Base-by-base conservation (phyloP, 2,113 vertebrate species). In the Todiramphus chloris region DNA sequence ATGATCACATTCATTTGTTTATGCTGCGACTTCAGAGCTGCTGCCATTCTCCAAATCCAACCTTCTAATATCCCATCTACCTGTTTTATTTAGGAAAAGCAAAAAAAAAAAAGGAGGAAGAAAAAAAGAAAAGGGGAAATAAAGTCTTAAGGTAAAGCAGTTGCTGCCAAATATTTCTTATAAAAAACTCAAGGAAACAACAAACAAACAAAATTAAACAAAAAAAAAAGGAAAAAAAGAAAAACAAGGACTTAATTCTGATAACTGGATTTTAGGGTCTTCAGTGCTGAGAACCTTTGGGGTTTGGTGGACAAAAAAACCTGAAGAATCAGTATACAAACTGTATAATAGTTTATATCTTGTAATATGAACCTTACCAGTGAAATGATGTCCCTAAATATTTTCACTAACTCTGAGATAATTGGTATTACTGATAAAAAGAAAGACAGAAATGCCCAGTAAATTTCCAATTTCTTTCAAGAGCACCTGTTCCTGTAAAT, bases 11-110 rank as follows among this genome's bases (percentile, higher is more conserved):
- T 99, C 1, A 93, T 83, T 24, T 98, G 93, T 5, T 76, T 96
- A 9, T 91, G 95, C 19, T 92, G 97, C 41, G 97, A 97, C 97
- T 98, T 99, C 60, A 99, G 98, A 2, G 97, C 97, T 2, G 97
- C 93, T 31, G 98, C 98, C 97, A 99, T 93, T 92, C 98, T 97
- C 93, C 97, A 94, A 68, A 99, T 97, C 99, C 99, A 99, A n/a
- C 50, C 91, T 95, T 99, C 99, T 92, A 99, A 96, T 7, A 97
- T 69, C 23, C 99, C 98, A 27, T 99, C 98, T 90, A 99, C 43
- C 99, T 99, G 92, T 83, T 72, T 98, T 98, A 67, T 66, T 74
- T 6, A n/a, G 19, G 35, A 56, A 39, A 53, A 55, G 10, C 46
- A 16, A 12, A 51, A 66, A 6, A 27, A 15, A 10, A 25, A 59